Percentiles rank a stretch among this genome's conserved stretches.
These are phyloP conservation scores for Drosophila grimshawi DNA, from an alignment of 1,140 invertebrate species.

Conservation along the genomic window DNA sequence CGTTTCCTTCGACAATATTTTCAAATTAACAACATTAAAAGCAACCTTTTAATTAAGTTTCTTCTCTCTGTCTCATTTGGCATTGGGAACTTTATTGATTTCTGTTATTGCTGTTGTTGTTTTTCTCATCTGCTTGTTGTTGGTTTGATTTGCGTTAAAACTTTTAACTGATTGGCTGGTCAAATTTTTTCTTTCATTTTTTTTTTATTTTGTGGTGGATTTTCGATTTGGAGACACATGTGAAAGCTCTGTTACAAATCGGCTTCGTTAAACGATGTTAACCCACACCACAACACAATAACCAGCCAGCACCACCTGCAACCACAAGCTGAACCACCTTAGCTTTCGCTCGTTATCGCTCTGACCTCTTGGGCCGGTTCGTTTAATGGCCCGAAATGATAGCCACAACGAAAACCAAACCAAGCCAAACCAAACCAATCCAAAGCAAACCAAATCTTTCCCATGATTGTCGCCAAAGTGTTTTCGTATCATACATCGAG, in stretches of 20 bases:
- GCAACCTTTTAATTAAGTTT: slow-evolving; percentile 83
- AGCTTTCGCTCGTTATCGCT: slow-evolving; percentile 81
- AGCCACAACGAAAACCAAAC: slow-evolving; percentile 34
- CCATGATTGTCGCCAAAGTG: slow-evolving; percentile 83
- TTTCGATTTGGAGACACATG: slow-evolving; percentile 63
- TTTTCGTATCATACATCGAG: slow-evolving; percentile 78
- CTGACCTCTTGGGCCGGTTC: slow-evolving; percentile 73
- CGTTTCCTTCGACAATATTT: slow-evolving; percentile 83
- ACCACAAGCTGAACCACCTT: slow-evolving; percentile 35
- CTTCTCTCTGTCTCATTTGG: slow-evolving; percentile 50
- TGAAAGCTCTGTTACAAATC: slow-evolving; percentile 83
- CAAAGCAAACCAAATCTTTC: slow-evolving; percentile 56
- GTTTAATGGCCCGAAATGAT: slow-evolving; percentile 59
- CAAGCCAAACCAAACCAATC: slow-evolving; percentile 43
- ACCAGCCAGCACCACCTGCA: slow-evolving; percentile 25
- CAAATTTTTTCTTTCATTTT: slow-evolving; percentile 27
- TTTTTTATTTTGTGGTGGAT: slow-evolving; percentile 26
- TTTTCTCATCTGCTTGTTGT: slow-evolving; percentile 13
- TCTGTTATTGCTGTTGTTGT: slow-evolving; percentile 32
- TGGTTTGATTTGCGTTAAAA: slow-evolving; percentile 45
- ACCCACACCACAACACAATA: slow-evolving; percentile 34
- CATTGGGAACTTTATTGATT: slow-evolving; percentile 80
- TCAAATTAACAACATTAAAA: slow-evolving; percentile 81
- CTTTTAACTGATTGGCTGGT: slow-evolving; percentile 61
- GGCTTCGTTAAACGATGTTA: slow-evolving; percentile 55